These are phyloP conservation scores for Morpho achilles DNA, from an alignment of 2,888 invertebrate genomes.

Conservation along the genomic window DNA sequence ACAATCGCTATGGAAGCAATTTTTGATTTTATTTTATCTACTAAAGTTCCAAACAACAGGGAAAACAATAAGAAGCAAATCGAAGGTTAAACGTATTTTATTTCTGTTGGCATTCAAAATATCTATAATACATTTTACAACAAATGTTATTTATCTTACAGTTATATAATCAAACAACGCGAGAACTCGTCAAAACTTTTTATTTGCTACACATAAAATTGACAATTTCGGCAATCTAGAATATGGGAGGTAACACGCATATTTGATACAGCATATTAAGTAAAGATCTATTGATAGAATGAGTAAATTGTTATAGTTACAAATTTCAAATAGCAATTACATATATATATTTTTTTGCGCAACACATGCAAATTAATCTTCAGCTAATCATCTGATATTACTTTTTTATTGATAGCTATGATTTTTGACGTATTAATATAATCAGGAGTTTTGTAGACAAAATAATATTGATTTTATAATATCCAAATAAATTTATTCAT, in stretches of 20 bases:
- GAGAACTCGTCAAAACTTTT: constrained; percentile 56
- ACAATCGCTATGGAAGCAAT: too few relatives aligned
- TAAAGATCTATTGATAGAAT: not conserved
- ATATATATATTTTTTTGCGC: too few relatives aligned
- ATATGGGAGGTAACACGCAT: not conserved
- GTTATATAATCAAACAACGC: constrained; percentile 50
- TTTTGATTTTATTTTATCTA: too few relatives aligned
- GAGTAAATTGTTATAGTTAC: not conserved
- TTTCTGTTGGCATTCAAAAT: constrained; percentile 74
- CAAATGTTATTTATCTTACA: constrained; percentile 61
- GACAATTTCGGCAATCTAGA: constrained; percentile 61
- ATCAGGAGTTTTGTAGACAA: too few relatives aligned
- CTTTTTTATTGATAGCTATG: too few relatives aligned
- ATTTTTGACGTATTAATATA: too few relatives aligned
- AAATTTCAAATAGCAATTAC: too few relatives aligned
- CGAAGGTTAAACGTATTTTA: constrained; percentile 58
- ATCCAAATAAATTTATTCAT: too few relatives aligned
- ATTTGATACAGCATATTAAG: not conserved
- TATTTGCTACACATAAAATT: constrained; percentile 71
- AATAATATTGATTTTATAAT: too few relatives aligned
- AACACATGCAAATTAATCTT: too few relatives aligned
- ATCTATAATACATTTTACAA: constrained; percentile 73
- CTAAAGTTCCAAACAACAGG: too few relatives aligned
- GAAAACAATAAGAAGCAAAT: constrained; percentile 10
- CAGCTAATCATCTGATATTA: too few relatives aligned